Conservation (phyloP, 2,797 vertebrate species). For the Alauda arvensis region DNA sequence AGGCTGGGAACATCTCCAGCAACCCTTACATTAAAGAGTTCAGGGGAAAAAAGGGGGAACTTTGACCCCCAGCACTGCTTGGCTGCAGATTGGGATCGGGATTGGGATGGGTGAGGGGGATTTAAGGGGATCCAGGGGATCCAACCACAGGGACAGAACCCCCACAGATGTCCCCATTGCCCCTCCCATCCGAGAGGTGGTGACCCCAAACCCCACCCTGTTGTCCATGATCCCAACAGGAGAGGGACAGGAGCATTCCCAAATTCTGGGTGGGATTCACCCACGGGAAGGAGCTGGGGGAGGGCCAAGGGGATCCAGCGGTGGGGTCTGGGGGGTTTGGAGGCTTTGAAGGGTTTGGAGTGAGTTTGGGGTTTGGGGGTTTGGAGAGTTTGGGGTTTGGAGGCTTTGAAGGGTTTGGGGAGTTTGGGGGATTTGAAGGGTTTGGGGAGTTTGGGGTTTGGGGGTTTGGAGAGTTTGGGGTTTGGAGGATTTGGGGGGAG, state of each 20-base stretch:
- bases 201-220: not conserved
- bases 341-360: not conserved
- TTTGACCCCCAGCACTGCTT: accelerated
- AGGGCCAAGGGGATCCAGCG: accelerated
- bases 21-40: too few species aligned
- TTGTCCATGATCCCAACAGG: accelerated
- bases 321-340: not conserved
- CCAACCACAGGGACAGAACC: not conserved
- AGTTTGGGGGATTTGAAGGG: not conserved
- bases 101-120: not conserved
- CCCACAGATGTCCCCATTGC: not conserved
- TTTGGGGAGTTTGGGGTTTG: not conserved
- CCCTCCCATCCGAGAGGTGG: not conserved
- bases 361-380: not conserved
- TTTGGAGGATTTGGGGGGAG: too few species aligned
- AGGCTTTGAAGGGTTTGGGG: not conserved
- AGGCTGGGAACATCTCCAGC: not conserved
- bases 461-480: not conserved
- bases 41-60: not conserved
- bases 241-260: not conserved
- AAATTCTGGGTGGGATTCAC: not conserved
- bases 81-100: not conserved
- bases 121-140: not conserved
- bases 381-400: not conserved
- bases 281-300: not conserved